A percentile compares a stretch with the other conserved stretches of the same genome.
phyloP scores from a whole-genome alignment of 2,113 vertebrate species.

The Diglossa brunneiventris region DNA sequence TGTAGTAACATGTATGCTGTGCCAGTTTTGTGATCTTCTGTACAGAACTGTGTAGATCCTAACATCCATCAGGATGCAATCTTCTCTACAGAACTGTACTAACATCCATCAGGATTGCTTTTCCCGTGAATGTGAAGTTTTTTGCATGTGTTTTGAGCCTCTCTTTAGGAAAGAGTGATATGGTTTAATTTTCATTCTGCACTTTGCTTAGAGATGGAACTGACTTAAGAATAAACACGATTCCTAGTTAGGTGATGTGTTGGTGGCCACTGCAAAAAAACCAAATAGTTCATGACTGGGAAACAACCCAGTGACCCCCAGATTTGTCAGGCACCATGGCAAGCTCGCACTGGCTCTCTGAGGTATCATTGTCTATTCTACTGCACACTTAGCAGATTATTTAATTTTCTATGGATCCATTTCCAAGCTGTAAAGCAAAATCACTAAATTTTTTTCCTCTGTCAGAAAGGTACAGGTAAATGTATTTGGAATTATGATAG shows the following conservation, averaged over 20 bases:
- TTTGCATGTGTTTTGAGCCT: background rate
- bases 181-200: rapidly evolving
- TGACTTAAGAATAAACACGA: background rate
- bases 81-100: background rate
- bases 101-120: background rate
- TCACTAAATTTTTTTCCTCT: background rate
- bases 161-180: background rate
- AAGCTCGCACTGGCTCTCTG: background rate
- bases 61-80: background rate
- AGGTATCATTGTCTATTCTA: background rate
- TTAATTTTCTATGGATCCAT: background rate
- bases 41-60: background rate
- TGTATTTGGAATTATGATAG: background rate
- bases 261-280: background rate
- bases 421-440: background rate
- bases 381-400: background rate
- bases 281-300: background rate
- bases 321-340: background rate
- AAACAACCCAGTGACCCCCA: rapidly evolving
- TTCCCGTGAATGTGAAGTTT: rapidly evolving
- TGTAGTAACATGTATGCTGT: background rate
- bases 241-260: background rate
- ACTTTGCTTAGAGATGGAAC: background rate
- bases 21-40: background rate
- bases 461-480: background rate